A percentile compares a stretch with the other conserved stretches of the same genome.
phyloP scores from a whole-genome alignment of 2,797 vertebrate species.

The Sebastolobus altivelis region DNA sequence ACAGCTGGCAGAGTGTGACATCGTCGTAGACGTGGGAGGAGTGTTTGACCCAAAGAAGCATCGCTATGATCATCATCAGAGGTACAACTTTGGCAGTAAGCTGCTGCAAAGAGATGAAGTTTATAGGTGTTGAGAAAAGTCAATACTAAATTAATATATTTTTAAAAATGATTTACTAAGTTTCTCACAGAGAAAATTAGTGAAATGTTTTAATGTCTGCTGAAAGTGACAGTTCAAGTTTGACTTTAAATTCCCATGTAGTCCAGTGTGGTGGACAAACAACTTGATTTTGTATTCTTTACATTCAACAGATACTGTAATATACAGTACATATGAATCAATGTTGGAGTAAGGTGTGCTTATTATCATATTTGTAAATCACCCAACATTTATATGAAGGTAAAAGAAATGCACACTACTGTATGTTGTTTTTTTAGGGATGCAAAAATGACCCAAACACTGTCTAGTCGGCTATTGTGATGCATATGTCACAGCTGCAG shows the following conservation, averaged over 20 bases:
- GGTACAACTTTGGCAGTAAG: slow-evolving; percentile 76
- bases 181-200: not conserved
- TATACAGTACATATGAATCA: not conserved
- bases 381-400: not conserved
- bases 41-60: slow-evolving; percentile 90
- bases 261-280: not conserved
- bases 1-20: slow-evolving; percentile 87
- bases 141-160: not conserved
- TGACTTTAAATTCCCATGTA: not conserved
- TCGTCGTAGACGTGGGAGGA: slow-evolving; percentile 95
- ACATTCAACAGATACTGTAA: not conserved
- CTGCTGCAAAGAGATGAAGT: not conserved
- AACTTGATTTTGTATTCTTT: not conserved
- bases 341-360: not conserved
- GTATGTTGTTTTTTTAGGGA: not conserved
- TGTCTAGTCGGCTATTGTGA: not conserved
- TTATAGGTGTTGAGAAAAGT: not conserved
- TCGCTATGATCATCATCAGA: slow-evolving; percentile 96
- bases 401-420: not conserved
- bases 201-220: not conserved
- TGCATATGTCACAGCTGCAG: not conserved
- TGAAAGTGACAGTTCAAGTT: not conserved
- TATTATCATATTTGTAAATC: not conserved
- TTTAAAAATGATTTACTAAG: not conserved
- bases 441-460: not conserved